phyloP scores from a whole-genome alignment of 2,888 invertebrate species.

The Aleiodes testaceus region DNA sequence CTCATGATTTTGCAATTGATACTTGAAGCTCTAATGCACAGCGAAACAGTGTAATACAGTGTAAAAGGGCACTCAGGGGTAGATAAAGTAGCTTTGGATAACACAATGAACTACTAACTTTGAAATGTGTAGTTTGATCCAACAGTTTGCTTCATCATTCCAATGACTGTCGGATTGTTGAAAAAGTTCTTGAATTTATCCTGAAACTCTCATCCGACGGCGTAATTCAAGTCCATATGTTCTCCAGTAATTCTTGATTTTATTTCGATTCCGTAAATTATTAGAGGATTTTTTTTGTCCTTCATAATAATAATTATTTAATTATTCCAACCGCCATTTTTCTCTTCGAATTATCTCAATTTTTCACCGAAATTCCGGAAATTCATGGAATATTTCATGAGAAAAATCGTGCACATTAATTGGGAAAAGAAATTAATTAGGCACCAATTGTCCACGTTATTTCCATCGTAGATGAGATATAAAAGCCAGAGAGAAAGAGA shows the following conservation, averaged over 20 bases:
- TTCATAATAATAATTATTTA: too few relatives aligned
- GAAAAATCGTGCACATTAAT: not conserved
- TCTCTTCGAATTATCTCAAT: too few relatives aligned
- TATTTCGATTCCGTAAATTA: too few relatives aligned
- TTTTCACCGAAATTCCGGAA: too few relatives aligned
- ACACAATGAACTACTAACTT: constrained; percentile 69
- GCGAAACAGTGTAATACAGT: too few relatives aligned
- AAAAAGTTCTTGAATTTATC: constrained; percentile 61
- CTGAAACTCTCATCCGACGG: constrained; percentile 34
- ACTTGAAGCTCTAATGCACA: too few relatives aligned
- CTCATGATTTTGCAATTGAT: too few relatives aligned
- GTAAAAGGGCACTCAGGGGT: constrained; percentile 41
- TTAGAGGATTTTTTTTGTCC: too few relatives aligned
- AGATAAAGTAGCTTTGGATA: constrained; percentile 66
- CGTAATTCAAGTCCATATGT: not conserved
- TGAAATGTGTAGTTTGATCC: constrained; percentile 65
- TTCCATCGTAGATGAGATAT: not conserved
- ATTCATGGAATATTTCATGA: too few relatives aligned
- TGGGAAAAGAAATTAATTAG: not conserved
- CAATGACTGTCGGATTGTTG: constrained; percentile 58
- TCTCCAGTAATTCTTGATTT: too few relatives aligned
- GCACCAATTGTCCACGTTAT: constrained; percentile 11
- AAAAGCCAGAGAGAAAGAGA: constrained; percentile 18
- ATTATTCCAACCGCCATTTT: too few relatives aligned
- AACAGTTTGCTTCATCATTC: constrained; percentile 63